phyloP scores from a whole-genome alignment of 1,140 invertebrate species.

The Panagrolaimus sp. region DNA sequence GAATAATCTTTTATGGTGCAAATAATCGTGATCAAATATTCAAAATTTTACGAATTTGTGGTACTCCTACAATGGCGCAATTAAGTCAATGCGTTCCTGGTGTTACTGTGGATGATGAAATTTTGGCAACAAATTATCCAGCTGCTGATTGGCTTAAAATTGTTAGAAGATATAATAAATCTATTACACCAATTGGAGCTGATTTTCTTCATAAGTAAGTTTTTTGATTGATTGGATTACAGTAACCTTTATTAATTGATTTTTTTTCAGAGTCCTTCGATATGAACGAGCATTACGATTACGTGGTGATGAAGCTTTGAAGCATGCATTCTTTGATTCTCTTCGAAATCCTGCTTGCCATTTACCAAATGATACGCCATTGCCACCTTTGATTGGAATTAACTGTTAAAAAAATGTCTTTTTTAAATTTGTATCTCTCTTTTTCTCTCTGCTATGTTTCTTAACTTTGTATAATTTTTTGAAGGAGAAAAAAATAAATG shows the following conservation, averaged over 20 bases:
- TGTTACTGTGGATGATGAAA: constrained; percentile 20
- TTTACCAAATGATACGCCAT: constrained; percentile 20
- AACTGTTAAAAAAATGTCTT: constrained; percentile 19
- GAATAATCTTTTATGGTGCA: constrained; percentile 93
- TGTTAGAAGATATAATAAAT: constrained; percentile 25
- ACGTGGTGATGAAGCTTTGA: constrained; percentile 24
- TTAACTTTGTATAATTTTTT: no score
- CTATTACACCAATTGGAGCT: constrained; percentile 10
- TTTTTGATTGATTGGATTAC: background rate
- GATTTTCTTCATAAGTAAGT: constrained; percentile 24
- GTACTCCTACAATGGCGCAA: constrained; percentile 30
- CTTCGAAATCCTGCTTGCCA: constrained; percentile 22
- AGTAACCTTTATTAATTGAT: background rate
- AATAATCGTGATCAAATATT: constrained; percentile 29
- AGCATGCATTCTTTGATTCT: constrained; percentile 25
- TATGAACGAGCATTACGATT: constrained; percentile 29
- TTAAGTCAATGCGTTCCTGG: constrained; percentile 28
- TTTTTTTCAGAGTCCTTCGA: constrained; percentile 28
- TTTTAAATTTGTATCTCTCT: background rate
- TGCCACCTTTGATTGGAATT: constrained; percentile 15
- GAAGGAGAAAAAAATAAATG: no score
- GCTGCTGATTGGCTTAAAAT: constrained; percentile 28
- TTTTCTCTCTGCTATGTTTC: no score
- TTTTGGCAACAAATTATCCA: constrained; percentile 27
- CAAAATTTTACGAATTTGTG: constrained; percentile 33